Percentiles rank a stretch among this genome's conserved stretches.
Conservation (phyloP, 2,888 invertebrate species). For the Caenorhabditis angaria region DNA sequence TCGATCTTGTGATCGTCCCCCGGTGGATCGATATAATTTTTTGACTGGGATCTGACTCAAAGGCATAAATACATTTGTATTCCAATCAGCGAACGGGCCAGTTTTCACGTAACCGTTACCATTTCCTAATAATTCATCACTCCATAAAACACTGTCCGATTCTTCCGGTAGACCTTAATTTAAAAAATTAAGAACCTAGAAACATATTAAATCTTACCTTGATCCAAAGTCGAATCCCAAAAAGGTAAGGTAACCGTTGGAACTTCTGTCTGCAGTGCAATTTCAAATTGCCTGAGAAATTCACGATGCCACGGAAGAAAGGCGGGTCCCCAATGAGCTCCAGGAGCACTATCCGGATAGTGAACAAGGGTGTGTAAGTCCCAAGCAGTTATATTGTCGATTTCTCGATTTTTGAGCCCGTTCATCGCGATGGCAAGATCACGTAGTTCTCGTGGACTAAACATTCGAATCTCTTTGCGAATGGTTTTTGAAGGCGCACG, state of each 20-base stretch:
- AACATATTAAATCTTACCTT: slow-evolving; percentile 45
- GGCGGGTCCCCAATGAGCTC: slow-evolving; percentile 66
- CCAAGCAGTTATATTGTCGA: slow-evolving; percentile 70
- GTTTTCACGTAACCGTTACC: slow-evolving; percentile 66
- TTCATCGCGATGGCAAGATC: slow-evolving; percentile 65
- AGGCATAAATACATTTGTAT: slow-evolving; percentile 70
- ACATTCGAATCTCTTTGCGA: slow-evolving; percentile 64
- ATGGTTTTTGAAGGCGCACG: slow-evolving; percentile 48
- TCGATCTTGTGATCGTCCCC: slow-evolving; percentile 65
- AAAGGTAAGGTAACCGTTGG: slow-evolving; percentile 66
- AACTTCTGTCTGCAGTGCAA: slow-evolving; percentile 66
- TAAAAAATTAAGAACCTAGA: background rate
- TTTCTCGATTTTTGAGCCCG: slow-evolving; percentile 56
- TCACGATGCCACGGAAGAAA: slow-evolving; percentile 72
- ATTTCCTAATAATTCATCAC: slow-evolving; percentile 68
- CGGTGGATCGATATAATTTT: slow-evolving; percentile 68
- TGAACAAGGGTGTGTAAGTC: slow-evolving; percentile 68
- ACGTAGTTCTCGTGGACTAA: slow-evolving; percentile 52
- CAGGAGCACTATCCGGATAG: slow-evolving; percentile 69
- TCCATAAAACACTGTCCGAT: slow-evolving; percentile 68
- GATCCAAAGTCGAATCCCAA: slow-evolving; percentile 71
- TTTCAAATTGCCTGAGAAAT: slow-evolving; percentile 70
- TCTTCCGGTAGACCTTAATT: slow-evolving; percentile 69
- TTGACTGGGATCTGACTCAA: slow-evolving; percentile 69
- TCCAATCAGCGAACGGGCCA: slow-evolving; percentile 69